phyloP scores from a whole-genome alignment of 2,888 invertebrate genomes.

The Exocentrus adspersus region DNA sequence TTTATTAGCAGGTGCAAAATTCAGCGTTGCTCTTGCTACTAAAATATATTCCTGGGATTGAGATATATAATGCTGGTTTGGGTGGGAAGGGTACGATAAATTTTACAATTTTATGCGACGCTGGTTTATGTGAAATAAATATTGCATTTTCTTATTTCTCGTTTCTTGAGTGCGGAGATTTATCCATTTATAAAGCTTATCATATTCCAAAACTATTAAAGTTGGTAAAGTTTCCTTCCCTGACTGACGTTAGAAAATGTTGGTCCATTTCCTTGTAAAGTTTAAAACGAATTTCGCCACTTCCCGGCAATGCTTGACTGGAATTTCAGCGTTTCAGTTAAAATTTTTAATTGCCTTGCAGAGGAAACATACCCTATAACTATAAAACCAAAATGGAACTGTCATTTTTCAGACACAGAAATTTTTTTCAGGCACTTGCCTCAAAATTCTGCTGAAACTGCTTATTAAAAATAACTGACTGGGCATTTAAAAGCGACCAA shows the following conservation, averaged over 20 bases:
- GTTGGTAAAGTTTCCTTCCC: neutral
- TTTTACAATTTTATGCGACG: too few relatives aligned
- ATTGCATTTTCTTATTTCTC: neutral
- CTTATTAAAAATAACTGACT: slow-evolving; percentile 15
- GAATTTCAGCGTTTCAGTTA: neutral
- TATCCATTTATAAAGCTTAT: neutral
- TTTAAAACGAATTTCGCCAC: neutral
- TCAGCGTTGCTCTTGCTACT: neutral
- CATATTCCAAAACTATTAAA: neutral
- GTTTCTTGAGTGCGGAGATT: neutral
- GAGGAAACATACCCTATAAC: too few relatives aligned
- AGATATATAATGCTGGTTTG: too few relatives aligned
- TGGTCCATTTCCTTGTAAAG: neutral
- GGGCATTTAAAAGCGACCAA: slow-evolving; percentile 1
- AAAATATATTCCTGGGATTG: neutral
- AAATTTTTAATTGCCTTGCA: neutral
- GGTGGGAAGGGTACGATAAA: too few relatives aligned
- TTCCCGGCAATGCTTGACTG: neutral
- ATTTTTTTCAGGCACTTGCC: too few relatives aligned
- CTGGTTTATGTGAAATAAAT: neutral
- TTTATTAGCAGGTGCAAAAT: neutral
- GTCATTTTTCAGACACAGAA: too few relatives aligned
- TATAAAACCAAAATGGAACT: too few relatives aligned
- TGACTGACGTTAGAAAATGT: neutral
- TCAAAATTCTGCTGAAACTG: neutral